Conservation (phyloP, 2,797 vertebrate species). For the Labeo calbasu region DNA sequence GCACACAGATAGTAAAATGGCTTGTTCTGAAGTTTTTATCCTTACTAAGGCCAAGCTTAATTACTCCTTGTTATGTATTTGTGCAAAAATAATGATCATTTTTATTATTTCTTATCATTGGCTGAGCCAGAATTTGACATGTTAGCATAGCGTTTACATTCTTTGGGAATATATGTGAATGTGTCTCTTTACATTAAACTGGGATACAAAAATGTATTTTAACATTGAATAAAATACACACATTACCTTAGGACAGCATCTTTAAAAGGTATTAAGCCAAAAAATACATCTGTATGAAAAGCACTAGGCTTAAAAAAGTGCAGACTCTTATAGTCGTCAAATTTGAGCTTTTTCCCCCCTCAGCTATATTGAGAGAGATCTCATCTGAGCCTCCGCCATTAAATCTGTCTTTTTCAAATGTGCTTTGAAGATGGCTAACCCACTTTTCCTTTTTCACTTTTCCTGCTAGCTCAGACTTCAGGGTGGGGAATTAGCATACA, state of each 20-base stretch:
- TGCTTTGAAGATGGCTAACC: conserved; percentile 73
- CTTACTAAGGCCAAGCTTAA: too few species aligned
- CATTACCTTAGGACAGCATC: not conserved
- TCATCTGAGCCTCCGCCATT: conserved; percentile 33
- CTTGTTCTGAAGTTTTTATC: not conserved
- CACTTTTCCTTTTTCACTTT: conserved; percentile 60
- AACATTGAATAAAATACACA: not conserved
- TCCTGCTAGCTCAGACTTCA: conserved; percentile 61
- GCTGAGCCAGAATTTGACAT: too few species aligned
- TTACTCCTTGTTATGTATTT: too few species aligned
- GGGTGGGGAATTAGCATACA: conserved; percentile 67
- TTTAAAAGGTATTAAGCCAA: conserved; percentile 1
- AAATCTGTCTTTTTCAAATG: conserved; percentile 43
- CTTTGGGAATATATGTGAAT: not conserved
- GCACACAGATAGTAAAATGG: not conserved
- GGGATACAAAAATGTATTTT: not conserved
- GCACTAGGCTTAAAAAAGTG: not conserved
- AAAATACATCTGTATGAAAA: not conserved
- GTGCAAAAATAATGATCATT: too few species aligned
- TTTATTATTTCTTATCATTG: too few species aligned
- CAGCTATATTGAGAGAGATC: conserved; percentile 30
- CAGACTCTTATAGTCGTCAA: conserved; percentile 14
- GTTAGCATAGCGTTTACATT: not conserved
- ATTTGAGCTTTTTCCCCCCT: conserved; percentile 54
- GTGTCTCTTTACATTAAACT: not conserved